Conservation (phyloP, 2,888 invertebrate genomes). For the Chrysopilus asiliformis region DNA sequence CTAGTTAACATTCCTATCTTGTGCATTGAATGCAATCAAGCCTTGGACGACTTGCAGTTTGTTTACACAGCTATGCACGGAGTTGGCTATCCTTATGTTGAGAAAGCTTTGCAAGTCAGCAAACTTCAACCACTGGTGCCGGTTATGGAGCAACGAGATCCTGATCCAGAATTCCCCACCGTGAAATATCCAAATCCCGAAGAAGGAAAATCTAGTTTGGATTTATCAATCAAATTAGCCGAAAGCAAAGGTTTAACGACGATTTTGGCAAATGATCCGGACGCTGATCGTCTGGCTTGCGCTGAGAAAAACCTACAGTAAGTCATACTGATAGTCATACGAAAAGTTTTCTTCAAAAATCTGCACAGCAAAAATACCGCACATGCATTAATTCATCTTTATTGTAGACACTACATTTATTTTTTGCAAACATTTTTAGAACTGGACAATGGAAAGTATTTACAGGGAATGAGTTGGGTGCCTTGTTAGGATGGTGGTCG, state of each 20-base stretch:
- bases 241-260: slow-evolving; percentile 51
- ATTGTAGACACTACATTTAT: too few species aligned
- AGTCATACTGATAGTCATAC: slow-evolving; percentile 10
- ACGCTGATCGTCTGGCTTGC: slow-evolving; percentile 90
- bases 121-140: slow-evolving; percentile 45
- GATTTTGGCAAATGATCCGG: slow-evolving; percentile 95
- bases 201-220: slow-evolving; percentile 72
- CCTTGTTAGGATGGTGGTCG: slow-evolving; percentile 90
- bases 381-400: too few species aligned
- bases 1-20: slow-evolving; percentile 40
- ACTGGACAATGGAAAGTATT: slow-evolving; percentile 77
- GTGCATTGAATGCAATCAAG: slow-evolving; percentile 40
- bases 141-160: slow-evolving; percentile 57
- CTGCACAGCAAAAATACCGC: too few species aligned
- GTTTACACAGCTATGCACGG: slow-evolving; percentile 98
- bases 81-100: slow-evolving; percentile 72
- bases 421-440: too few species aligned
- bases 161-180: slow-evolving; percentile 95
- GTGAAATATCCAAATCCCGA: slow-evolving; percentile 98
- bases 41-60: slow-evolving; percentile 45
- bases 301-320: slow-evolving; percentile 67
- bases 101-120: slow-evolving; percentile 57
- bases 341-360: too few species aligned
- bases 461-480: slow-evolving; percentile 90
- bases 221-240: slow-evolving; percentile 66